These are phyloP conservation scores for Melierax canorus DNA, from an alignment of 2,113 vertebrate species.

Conservation along the genomic window DNA sequence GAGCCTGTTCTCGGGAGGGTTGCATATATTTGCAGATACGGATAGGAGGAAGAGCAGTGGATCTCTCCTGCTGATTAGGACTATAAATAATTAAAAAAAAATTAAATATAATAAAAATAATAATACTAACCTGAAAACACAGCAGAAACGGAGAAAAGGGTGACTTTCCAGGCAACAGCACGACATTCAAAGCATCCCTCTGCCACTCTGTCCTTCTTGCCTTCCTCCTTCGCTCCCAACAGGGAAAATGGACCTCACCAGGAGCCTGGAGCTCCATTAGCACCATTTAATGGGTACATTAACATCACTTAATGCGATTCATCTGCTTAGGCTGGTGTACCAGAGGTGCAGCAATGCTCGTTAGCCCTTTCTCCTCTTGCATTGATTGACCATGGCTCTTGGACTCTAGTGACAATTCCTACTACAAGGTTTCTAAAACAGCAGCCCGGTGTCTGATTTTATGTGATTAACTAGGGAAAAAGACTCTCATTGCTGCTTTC, in stretches of 20 bases:
- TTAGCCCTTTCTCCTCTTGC: not conserved
- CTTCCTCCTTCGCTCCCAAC: not conserved
- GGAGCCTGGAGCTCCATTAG: not conserved
- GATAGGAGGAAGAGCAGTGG: accelerated
- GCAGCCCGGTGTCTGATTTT: not conserved
- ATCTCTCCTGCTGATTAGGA: not conserved
- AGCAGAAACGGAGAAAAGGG: not conserved
- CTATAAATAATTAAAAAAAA: not conserved
- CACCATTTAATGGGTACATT: not conserved
- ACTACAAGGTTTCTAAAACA: not conserved
- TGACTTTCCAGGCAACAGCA: not conserved
- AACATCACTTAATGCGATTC: not conserved
- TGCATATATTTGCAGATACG: not conserved
- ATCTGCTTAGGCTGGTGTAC: not conserved
- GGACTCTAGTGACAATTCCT: not conserved
- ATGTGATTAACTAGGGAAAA: not conserved
- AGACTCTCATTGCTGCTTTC: not conserved
- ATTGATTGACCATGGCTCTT: not conserved
- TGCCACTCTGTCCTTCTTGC: not conserved
- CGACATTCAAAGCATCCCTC: not conserved
- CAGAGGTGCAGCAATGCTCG: accelerated
- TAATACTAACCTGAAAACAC: not conserved
- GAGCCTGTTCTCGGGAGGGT: accelerated
- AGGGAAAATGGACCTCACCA: not conserved
- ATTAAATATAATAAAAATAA: too few relatives aligned